Percentiles rank a stretch among this genome's conserved stretches.
Conservation (phyloP, 1,140 invertebrate genomes). For the Penaeus indicus region DNA sequence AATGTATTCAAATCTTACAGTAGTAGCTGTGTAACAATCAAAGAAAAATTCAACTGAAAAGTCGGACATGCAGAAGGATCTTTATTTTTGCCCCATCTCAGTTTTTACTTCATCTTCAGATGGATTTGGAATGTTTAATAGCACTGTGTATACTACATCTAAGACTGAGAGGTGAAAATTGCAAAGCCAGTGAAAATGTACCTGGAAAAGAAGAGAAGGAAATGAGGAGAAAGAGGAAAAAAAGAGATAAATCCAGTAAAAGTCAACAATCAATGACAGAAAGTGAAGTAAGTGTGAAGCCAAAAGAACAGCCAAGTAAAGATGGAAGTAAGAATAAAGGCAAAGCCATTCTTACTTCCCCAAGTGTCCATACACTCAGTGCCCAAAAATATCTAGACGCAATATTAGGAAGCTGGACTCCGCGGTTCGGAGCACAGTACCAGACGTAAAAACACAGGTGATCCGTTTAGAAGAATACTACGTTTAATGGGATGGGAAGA, state of each 20-base stretch:
- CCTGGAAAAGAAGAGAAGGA: not conserved
- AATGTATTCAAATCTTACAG: conserved; percentile 39
- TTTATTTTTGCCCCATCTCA: conserved; percentile 57
- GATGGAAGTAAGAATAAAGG: not conserved
- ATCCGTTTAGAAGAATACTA: conserved; percentile 40
- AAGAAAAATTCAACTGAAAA: conserved; percentile 66
- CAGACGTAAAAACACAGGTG: conserved; percentile 2
- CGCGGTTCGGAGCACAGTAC: conserved; percentile 6
- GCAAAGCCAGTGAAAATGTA: conserved; percentile 68
- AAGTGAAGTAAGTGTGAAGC: not conserved
- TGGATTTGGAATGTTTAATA: conserved; percentile 39
- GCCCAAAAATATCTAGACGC: conserved; percentile 41
- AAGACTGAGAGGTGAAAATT: conserved; percentile 7
- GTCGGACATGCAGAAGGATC: conserved; percentile 42
- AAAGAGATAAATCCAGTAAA: not conserved
- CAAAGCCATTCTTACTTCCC: conserved; percentile 48
- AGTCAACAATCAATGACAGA: not conserved
- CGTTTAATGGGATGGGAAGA: conserved; percentile 41
- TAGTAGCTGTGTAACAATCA: conserved; percentile 45
- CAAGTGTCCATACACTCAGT: conserved; percentile 48
- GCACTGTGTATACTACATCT: conserved; percentile 23
- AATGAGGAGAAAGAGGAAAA: not conserved
- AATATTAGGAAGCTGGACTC: conserved; percentile 48
- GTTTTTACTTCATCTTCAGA: conserved; percentile 60
- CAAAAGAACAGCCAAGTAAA: not conserved